phyloP scores from a whole-genome alignment of 1,140 invertebrate genomes.

The Habropoda laboriosa region DNA sequence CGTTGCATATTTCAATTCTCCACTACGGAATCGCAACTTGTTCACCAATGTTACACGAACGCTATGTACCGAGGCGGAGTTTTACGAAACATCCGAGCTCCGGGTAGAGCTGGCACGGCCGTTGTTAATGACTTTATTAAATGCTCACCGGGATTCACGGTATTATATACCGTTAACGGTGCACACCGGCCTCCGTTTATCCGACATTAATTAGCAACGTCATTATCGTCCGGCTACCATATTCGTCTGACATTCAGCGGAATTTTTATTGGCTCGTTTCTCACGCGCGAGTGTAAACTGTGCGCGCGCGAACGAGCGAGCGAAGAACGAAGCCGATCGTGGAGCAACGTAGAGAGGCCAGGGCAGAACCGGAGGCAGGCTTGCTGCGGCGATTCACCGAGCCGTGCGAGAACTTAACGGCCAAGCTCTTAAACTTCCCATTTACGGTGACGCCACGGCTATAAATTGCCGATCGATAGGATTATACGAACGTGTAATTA shows the following conservation, averaged over 20 bases:
- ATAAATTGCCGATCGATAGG: constrained; percentile 56
- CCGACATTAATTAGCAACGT: constrained; percentile 37
- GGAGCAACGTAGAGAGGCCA: not conserved
- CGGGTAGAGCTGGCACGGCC: too few relatives aligned
- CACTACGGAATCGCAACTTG: too few relatives aligned
- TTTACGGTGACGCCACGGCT: constrained; percentile 45
- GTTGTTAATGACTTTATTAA: constrained; percentile 42
- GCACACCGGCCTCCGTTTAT: not conserved
- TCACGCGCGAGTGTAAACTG: constrained; percentile 16
- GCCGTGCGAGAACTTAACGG: constrained; percentile 36
- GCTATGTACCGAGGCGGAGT: not conserved
- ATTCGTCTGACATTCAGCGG: constrained; percentile 3
- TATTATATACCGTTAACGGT: constrained; percentile 7
- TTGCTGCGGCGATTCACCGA: too few relatives aligned
- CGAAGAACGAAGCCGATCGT: constrained; percentile 1
- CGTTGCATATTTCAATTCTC: too few relatives aligned
- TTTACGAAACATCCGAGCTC: too few relatives aligned
- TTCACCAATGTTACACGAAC: not conserved
- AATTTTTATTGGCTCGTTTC: constrained; percentile 42
- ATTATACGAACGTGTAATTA: constrained; percentile 60
- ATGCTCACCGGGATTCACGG: not conserved
- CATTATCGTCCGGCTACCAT: constrained; percentile 16
- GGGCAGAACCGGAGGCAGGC: not conserved
- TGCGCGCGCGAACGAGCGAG: too few relatives aligned
- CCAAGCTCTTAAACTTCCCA: constrained; percentile 52